Conservation (phyloP, 1,140 invertebrate genomes). For the Temnothorax longispinosus region DNA sequence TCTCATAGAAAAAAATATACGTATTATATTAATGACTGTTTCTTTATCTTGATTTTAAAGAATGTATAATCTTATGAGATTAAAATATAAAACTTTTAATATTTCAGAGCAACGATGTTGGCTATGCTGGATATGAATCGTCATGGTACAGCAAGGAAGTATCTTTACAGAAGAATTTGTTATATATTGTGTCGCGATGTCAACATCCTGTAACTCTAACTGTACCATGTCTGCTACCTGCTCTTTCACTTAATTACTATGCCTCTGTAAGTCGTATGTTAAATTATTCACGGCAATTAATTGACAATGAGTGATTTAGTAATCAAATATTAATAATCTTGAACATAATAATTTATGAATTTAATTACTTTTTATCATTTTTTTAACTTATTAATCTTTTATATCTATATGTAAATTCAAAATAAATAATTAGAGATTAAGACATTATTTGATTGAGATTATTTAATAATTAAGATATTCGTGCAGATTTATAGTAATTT, state of each 20-base stretch:
- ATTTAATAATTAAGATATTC: not conserved
- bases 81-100: not conserved
- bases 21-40: not conserved
- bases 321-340: not conserved
- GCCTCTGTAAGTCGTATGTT: slow-evolving; percentile 52
- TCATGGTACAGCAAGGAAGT: slow-evolving; percentile 52
- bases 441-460: too few species aligned
- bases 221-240: slow-evolving; percentile 61
- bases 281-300: not conserved
- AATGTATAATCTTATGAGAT: too few species aligned
- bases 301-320: not conserved
- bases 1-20: too few species aligned
- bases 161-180: slow-evolving; percentile 29
- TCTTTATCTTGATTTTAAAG: too few species aligned
- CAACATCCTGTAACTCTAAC: slow-evolving; percentile 53
- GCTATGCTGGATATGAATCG: slow-evolving; percentile 17
- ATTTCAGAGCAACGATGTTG: slow-evolving; percentile 48
- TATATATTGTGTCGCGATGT: slow-evolving; percentile 53
- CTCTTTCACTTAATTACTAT: slow-evolving; percentile 70
- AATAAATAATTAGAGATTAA: too few species aligned
- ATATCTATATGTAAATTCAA: too few species aligned
- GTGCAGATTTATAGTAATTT: not conserved
- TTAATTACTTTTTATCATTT: too few species aligned
- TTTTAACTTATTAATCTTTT: too few species aligned
- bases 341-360: not conserved